Base-by-base conservation (phyloP, 2,113 vertebrate genomes). In the Alces alces region DNA sequence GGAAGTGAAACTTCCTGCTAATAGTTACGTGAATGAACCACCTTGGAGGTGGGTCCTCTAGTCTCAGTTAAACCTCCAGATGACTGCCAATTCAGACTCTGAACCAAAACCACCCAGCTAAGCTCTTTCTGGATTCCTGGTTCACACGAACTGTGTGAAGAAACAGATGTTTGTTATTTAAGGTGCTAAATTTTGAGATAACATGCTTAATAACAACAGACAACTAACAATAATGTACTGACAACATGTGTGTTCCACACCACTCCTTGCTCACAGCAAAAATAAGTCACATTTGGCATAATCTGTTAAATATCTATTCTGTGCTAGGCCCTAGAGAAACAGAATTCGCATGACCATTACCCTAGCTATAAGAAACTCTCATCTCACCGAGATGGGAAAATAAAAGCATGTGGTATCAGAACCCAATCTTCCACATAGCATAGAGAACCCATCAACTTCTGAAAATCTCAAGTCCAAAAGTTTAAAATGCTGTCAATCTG, bases 231-330 rank as follows among this genome's bases (percentile, higher is more conserved):
- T 84, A 89, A 94, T n/a, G 54, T 54, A 27, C 7, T 73, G 17
- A 79, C 9, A n/a, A 64, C 33, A 0, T 43, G 36, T 54, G 11
- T 43, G 7, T 47, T 80, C 43, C 36, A 86, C n/a, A n/a, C 30
- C 36, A 91, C 54, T 79, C 55, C 50, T 90, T 54, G 78, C 85
- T 86, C 61, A 86, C 15, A 52, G 54, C 33, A 73, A 93, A 94
- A 73, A 55, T 17, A 87, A 90, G 33, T 55, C 25, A 92, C 15
- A 91, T 66, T 87, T 93, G 86, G 21, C 55, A 97, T 95, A 95
- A 93, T 54, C 43, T n/a, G 58, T 4, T 91, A 60, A 90, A 33
- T 9, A 66, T 36, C 70, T 95, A 61, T 21, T 91, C 30, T 84
- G 85, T 61, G 76, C 61, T 52, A 95, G 64, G 11, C 28, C 79